Evolutionary conservation across 2,113 vertebrate species (phyloP).

Genomic region (Xenus cinereus): DNA sequence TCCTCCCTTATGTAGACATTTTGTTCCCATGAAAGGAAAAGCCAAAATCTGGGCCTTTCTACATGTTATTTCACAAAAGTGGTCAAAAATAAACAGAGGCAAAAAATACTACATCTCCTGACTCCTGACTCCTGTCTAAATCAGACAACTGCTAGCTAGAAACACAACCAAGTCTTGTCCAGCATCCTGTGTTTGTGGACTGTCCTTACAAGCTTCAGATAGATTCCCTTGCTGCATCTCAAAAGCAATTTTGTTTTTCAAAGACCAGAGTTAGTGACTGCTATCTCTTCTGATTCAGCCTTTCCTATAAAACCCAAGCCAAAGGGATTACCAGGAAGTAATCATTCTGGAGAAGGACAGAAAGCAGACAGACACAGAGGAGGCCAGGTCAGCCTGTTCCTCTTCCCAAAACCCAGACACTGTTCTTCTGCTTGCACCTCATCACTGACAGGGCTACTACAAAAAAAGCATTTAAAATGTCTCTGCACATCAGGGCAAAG

Average conservation of each 20-base stretch:
- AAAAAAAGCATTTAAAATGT: neutral
- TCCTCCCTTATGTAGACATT: neutral
- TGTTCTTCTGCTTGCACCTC: neutral
- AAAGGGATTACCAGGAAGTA: neutral
- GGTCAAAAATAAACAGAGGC: neutral
- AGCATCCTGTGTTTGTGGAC: neutral
- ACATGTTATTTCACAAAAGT: neutral
- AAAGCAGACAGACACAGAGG: neutral
- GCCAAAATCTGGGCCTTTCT: neutral
- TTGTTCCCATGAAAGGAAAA: neutral
- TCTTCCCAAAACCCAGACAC: neutral
- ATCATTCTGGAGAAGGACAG: neutral
- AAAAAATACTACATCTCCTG: neutral
- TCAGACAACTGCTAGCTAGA: neutral
- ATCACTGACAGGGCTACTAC: neutral
- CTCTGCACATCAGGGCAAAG: neutral
- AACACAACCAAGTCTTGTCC: neutral
- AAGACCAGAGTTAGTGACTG: neutral
- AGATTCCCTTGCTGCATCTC: neutral
- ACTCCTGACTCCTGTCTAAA: too few relatives aligned
- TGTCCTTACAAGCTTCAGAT: neutral
- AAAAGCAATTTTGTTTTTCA: neutral
- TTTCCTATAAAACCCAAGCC: neutral
- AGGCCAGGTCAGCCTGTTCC: neutral
- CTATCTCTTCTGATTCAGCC: neutral